phyloP scores from a whole-genome alignment of 2,888 invertebrate genomes.

The Epicampocera succincta region DNA sequence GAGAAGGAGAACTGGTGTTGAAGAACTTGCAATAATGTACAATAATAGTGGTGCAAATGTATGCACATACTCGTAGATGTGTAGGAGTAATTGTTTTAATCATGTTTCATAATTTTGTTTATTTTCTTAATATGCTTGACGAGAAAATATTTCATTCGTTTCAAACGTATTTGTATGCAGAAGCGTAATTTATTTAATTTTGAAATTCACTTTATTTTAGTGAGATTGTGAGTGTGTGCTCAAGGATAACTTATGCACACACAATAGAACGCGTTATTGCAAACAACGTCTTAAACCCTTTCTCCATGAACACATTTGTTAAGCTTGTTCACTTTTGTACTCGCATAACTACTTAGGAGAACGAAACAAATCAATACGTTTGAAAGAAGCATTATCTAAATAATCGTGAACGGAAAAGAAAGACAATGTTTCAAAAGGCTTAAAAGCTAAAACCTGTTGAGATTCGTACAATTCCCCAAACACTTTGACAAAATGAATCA shows the following conservation, averaged over 20 bases:
- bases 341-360: slow-evolving; percentile 10
- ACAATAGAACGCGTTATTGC: not conserved
- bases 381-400: slow-evolving; percentile 37
- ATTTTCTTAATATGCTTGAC: too few species aligned
- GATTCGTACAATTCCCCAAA: slow-evolving; percentile 81
- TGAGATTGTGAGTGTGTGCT: not conserved
- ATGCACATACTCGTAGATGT: too few species aligned
- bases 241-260: not conserved
- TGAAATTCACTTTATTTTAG: slow-evolving; percentile 3
- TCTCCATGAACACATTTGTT: not conserved
- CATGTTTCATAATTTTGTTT: too few species aligned
- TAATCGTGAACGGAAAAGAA: slow-evolving; percentile 46
- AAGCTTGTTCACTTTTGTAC: not conserved
- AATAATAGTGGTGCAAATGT: too few species aligned
- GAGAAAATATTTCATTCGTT: too few species aligned
- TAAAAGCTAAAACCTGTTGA: slow-evolving; percentile 82
- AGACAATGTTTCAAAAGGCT: slow-evolving; percentile 64
- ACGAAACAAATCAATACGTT: slow-evolving; percentile 57
- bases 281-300: slow-evolving; percentile 34
- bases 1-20: too few species aligned
- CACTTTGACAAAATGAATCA: slow-evolving; percentile 78
- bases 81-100: too few species aligned
- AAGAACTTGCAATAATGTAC: too few species aligned
- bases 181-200: not conserved
- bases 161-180: too few species aligned